Evolutionary conservation across 1,140 invertebrate species (phyloP).

Genomic region (Adoxophyes honmai): DNA sequence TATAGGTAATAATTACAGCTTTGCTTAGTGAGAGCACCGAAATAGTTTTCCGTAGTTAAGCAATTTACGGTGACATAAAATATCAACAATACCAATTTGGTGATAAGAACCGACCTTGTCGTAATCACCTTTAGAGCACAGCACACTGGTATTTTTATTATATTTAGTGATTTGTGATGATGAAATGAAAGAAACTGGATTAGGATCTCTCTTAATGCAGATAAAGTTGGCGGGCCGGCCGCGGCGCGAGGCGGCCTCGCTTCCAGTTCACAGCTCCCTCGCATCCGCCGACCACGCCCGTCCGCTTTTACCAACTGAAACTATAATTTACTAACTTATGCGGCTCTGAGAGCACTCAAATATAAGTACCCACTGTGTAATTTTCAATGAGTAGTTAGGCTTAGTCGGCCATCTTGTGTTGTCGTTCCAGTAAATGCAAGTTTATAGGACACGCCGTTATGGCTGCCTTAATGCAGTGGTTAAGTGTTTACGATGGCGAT

Average conservation of each 20-base stretch:
- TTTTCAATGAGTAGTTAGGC: neutral
- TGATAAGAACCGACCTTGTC: too few relatives aligned
- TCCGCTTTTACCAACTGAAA: neutral
- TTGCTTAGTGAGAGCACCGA: too few relatives aligned
- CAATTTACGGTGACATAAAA: too few relatives aligned
- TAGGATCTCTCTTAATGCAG: too few relatives aligned
- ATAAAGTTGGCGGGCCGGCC: neutral
- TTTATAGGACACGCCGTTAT: constrained; percentile 4
- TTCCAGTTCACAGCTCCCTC: neutral
- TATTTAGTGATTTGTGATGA: too few relatives aligned
- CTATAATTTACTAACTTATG: constrained; percentile 15
- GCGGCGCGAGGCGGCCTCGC: neutral
- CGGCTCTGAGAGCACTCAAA: constrained; percentile 4
- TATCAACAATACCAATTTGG: too few relatives aligned
- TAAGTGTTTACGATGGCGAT: constrained; percentile 12
- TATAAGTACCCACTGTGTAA: neutral
- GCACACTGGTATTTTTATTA: too few relatives aligned
- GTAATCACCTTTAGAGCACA: too few relatives aligned
- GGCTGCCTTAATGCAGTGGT: constrained; percentile 4
- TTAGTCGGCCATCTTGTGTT: constrained; percentile 6
- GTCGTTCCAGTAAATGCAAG: constrained; percentile 1
- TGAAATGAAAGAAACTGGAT: too few relatives aligned
- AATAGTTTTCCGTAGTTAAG: too few relatives aligned
- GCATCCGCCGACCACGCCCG: neutral
- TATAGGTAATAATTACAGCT: too few relatives aligned